These are phyloP conservation scores for Ostrea edulis DNA, from an alignment of 1,140 invertebrate species.

Conservation along the genomic window DNA sequence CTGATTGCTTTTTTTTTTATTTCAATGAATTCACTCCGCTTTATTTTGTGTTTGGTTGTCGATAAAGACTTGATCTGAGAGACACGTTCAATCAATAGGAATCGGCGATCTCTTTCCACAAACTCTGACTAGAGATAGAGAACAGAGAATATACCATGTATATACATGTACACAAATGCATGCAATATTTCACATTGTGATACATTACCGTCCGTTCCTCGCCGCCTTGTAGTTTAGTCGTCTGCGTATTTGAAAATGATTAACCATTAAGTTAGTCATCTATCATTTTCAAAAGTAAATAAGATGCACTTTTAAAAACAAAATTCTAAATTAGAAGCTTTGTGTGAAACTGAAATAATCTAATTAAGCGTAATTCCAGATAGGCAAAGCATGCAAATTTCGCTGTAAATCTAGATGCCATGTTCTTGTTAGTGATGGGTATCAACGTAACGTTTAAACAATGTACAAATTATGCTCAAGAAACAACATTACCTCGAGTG, in stretches of 20 bases:
- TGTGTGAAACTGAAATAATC: neutral
- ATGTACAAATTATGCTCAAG: neutral
- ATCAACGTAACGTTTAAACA: neutral
- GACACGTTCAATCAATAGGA: neutral
- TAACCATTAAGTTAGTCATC: conserved; percentile 11
- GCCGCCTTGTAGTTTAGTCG: conserved; percentile 5
- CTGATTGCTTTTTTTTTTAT: no score
- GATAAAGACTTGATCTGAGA: no score
- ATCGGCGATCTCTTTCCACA: neutral
- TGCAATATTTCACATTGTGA: neutral
- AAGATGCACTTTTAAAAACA: conserved; percentile 12
- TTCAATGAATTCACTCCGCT: no score
- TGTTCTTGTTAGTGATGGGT: conserved; percentile 17
- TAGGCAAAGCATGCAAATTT: conserved; percentile 25
- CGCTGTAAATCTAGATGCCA: neutral
- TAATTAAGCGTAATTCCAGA: neutral
- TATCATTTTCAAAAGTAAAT: conserved; percentile 6
- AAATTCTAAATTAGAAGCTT: neutral
- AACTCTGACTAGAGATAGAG: neutral
- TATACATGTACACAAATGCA: neutral
- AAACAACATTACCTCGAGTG: conserved; percentile 43
- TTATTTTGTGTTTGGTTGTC: no score
- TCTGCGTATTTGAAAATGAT: conserved; percentile 33
- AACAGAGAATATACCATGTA: neutral
- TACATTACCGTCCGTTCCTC: neutral